These are phyloP conservation scores for Abscondita cerata DNA, from an alignment of 2,888 invertebrate genomes.

Conservation along the genomic window DNA sequence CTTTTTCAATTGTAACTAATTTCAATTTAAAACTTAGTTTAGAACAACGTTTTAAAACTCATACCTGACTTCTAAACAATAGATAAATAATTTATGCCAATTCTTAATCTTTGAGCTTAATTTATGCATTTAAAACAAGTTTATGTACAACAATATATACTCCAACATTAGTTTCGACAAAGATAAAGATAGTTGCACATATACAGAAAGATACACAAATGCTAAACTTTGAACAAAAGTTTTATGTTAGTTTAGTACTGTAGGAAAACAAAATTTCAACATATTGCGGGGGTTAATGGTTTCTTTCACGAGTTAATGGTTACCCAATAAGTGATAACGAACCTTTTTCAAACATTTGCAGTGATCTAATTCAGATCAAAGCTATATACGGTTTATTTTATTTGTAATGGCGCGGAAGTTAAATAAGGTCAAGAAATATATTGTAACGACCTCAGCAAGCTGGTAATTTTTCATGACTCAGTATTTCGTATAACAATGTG, in stretches of 20 bases:
- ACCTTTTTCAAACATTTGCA: constrained; percentile 3
- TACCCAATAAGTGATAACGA: constrained; percentile 8
- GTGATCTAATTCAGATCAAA: constrained; percentile 9
- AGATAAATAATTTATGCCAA: too few relatives aligned
- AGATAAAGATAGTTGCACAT: too few relatives aligned
- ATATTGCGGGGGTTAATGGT: constrained; percentile 2
- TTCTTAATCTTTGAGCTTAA: too few relatives aligned
- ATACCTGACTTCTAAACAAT: too few relatives aligned
- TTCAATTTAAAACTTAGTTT: too few relatives aligned
- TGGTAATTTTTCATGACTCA: not conserved
- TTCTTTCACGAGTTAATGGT: constrained; percentile 5
- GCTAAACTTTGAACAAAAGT: not conserved
- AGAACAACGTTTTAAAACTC: too few relatives aligned
- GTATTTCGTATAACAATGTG: not conserved
- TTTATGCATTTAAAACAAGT: too few relatives aligned
- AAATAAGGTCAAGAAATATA: not conserved
- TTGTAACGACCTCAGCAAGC: not conserved
- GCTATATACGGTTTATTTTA: not conserved
- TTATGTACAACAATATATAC: too few relatives aligned
- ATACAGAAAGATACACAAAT: too few relatives aligned
- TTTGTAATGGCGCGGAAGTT: not conserved
- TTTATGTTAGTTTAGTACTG: constrained; percentile 7
- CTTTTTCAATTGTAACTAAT: too few relatives aligned
- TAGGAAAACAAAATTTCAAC: constrained; percentile 3
- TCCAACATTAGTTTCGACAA: too few relatives aligned